A percentile compares a stretch with the other conserved stretches of the same genome.
These are phyloP conservation scores for Osmerus eperlanus DNA, from an alignment of 2,113 vertebrate genomes.

Conservation along the genomic window DNA sequence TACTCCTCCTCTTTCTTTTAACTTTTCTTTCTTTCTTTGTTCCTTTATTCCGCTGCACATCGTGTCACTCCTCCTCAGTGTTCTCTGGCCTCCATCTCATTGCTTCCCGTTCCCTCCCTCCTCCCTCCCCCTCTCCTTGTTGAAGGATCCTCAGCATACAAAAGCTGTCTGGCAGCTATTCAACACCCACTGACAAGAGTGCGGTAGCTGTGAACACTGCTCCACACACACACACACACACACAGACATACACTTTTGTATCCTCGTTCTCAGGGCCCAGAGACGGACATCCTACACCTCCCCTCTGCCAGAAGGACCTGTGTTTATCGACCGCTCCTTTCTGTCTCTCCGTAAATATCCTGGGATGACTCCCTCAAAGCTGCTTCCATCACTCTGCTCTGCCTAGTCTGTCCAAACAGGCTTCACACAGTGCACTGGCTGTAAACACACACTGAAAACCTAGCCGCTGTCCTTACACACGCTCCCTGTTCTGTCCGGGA, in stretches of 20 bases:
- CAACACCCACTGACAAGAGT: background rate
- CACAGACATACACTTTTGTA: background rate
- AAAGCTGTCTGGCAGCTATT: background rate
- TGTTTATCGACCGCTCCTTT: constrained; percentile 20
- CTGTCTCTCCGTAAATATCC: constrained; percentile 4
- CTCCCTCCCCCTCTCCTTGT: background rate
- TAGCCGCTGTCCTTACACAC: background rate
- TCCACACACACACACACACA: background rate
- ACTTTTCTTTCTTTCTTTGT: too few relatives aligned
- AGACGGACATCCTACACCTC: background rate
- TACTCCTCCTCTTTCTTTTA: too few relatives aligned
- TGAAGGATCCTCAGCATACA: background rate
- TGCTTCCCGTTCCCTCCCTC: background rate
- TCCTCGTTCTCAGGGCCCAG: background rate
- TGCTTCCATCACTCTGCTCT: too few relatives aligned
- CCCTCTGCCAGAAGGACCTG: background rate
- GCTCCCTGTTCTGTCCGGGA: background rate
- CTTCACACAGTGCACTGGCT: too few relatives aligned
- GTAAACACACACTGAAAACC: too few relatives aligned
- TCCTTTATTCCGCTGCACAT: background rate
- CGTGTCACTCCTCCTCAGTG: background rate
- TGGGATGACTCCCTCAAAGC: too few relatives aligned
- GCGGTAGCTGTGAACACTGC: background rate
- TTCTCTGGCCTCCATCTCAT: too few relatives aligned
- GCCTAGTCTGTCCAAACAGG: too few relatives aligned